These are phyloP conservation scores for Tetragonula clypearis DNA, from an alignment of 1,140 invertebrate species.

Conservation along the genomic window DNA sequence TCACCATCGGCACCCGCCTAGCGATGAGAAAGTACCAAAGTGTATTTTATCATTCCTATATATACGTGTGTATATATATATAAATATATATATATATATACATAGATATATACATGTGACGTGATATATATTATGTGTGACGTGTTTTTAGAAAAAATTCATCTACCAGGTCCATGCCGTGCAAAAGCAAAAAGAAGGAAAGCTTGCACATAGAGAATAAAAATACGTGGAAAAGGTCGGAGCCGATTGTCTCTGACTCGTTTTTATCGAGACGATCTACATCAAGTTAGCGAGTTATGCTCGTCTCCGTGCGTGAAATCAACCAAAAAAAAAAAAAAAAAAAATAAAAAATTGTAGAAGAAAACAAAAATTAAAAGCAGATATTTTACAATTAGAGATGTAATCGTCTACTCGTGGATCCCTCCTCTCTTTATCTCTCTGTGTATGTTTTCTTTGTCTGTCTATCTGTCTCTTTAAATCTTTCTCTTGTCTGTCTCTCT, in stretches of 20 bases:
- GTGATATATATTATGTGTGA: constrained; percentile 11
- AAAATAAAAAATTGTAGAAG: not conserved
- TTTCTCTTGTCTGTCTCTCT: not conserved
- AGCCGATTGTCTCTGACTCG: constrained; percentile 14
- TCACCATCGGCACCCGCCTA: constrained; percentile 78
- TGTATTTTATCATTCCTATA: constrained; percentile 24
- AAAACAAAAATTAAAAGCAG: not conserved
- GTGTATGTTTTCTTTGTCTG: not conserved
- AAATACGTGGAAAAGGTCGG: not conserved
- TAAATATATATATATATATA: constrained; percentile 10
- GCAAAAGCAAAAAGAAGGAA: not conserved
- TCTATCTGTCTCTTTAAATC: constrained; percentile 8
- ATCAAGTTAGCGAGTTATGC: not conserved
- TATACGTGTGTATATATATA: constrained; percentile 17
- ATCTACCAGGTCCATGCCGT: not conserved
- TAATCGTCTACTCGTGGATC: constrained; percentile 7
- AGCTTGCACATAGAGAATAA: not conserved
- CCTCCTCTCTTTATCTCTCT: constrained; percentile 9
- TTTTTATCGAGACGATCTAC: not conserved
- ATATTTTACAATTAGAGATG: not conserved
- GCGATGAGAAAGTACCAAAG: constrained; percentile 71
- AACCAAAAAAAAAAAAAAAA: not conserved
- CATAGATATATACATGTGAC: not conserved
- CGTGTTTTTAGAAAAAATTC: constrained; percentile 20
- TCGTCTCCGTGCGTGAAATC: constrained; percentile 6